These are phyloP conservation scores for Laticauda colubrina DNA, from an alignment of 2,113 vertebrate species.

Conservation along the genomic window DNA sequence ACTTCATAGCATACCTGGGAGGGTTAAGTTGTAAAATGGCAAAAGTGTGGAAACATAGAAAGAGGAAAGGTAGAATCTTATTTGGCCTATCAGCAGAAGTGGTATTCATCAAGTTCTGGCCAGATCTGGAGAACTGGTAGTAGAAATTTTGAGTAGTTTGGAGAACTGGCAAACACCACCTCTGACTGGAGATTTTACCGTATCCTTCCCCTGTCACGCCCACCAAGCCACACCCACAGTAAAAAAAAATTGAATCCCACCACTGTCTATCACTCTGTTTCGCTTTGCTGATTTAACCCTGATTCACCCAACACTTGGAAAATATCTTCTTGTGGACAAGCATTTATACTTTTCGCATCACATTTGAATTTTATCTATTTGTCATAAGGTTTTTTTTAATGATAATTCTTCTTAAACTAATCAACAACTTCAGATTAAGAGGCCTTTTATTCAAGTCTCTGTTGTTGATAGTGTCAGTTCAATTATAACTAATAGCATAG, in stretches of 20 bases:
- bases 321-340: background rate
- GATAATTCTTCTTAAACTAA: background rate
- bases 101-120: too few species aligned
- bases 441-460: background rate
- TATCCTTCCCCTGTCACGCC: too few species aligned
- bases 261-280: background rate
- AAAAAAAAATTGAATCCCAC: too few species aligned
- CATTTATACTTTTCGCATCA: background rate
- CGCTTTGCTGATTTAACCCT: background rate
- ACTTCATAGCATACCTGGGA: background rate
- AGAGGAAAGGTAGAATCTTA: background rate
- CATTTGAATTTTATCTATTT: background rate
- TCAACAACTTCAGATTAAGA: constrained; percentile 10
- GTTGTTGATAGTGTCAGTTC: background rate
- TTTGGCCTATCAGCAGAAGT: too few species aligned
- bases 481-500: background rate
- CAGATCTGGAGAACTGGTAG: too few species aligned
- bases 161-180: too few species aligned
- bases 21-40: background rate
- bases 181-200: too few species aligned
- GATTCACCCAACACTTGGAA: background rate
- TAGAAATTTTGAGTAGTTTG: too few species aligned
- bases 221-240: too few species aligned
- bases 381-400: too few species aligned
- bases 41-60: background rate